Evolutionary conservation across 2,113 vertebrate genomes (phyloP), one percentile per base, ranked within the genome.

Genomic region (Aviceda subcristata): DNA sequence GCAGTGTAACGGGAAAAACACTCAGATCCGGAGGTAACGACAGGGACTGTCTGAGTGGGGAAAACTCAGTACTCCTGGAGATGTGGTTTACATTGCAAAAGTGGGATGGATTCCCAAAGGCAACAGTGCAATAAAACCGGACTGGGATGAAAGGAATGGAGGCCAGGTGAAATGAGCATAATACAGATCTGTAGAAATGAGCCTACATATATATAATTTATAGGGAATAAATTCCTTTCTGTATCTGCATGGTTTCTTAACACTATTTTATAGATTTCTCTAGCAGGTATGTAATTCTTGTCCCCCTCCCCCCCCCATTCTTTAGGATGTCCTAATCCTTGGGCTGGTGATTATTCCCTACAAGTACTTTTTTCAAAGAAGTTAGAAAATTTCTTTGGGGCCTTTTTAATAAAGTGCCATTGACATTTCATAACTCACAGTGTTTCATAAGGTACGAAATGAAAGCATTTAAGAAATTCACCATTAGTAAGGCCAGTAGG

Each of bases 161-260:
- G 59, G 36, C 72, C 86, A 76, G 89, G 59, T 89, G 81, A 90
- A 90, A 92, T 10, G n/a, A 71, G 8, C 59, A 9, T 66, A 59
- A 55, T 32, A n/a, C 1, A 1, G 67, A 79, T 38, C 83, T 86
- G 86, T 12, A 83, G 95, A 89, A 97, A 76, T 72, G 36, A 91
- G 67, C 59, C 53, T 43, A 39, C 9, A 9, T 60, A 48, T 64
- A 56, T 50, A 60, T 67, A 66, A 83, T 86, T 94, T 91, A 94
- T 64, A 84, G 93, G 75, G 68, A 86, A 92, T 68, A 83, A 78
- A 96, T 66, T 91, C 93, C 79, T 94, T 83, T 92, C 90, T 69
- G 62, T 69, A 72, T 91, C 92, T 91, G 80, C 69, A 26, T 50
- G 84, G 48, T 43, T 89, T 71, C 94, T 89, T 68, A 77, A 24